phyloP scores from a whole-genome alignment of 2,888 invertebrate genomes.

The Drosophila pseudotalamancana region DNA sequence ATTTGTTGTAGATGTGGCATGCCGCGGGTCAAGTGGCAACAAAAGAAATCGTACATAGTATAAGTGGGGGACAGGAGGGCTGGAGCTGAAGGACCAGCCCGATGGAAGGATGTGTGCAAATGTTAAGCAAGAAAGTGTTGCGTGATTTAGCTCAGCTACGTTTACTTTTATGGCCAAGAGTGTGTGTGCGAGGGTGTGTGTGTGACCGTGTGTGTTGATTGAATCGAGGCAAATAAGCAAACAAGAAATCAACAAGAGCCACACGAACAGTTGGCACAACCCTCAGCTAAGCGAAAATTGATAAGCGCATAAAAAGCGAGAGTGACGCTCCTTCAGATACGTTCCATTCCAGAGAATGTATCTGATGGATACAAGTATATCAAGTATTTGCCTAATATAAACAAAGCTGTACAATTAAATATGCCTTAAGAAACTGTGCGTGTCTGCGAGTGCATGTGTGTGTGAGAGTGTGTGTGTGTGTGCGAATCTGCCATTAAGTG shows the following conservation, averaged over 20 bases:
- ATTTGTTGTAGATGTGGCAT: conserved; percentile 35
- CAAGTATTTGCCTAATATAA: conserved; percentile 54
- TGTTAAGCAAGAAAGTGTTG: conserved; percentile 72
- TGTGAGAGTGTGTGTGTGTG: too few species aligned
- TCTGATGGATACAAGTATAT: conserved; percentile 28
- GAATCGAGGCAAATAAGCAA: conserved; percentile 76
- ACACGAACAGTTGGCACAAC: conserved; percentile 17
- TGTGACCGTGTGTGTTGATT: conserved; percentile 54
- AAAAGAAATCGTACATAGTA: conserved; percentile 62
- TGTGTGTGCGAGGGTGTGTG: conserved; percentile 22
- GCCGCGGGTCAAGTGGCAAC: conserved; percentile 72
- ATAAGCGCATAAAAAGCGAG: conserved; percentile 66
- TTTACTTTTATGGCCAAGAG: conserved; percentile 34
- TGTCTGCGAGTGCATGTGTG: too few species aligned
- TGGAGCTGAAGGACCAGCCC: conserved; percentile 29
- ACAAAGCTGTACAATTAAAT: conserved; percentile 51
- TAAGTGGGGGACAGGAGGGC: conserved; percentile 36
- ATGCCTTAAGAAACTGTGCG: conserved; percentile 23
- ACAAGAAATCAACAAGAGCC: conserved; percentile 65
- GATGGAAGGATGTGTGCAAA: conserved; percentile 59
- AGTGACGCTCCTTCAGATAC: too few species aligned
- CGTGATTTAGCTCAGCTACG: conserved; percentile 67
- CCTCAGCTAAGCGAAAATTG: conserved; percentile 56
- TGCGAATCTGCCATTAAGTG: conserved; percentile 45
- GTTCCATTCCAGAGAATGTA: too few species aligned